Conservation (phyloP, 2,797 vertebrate species). For the Anomalospiza imberbis region DNA sequence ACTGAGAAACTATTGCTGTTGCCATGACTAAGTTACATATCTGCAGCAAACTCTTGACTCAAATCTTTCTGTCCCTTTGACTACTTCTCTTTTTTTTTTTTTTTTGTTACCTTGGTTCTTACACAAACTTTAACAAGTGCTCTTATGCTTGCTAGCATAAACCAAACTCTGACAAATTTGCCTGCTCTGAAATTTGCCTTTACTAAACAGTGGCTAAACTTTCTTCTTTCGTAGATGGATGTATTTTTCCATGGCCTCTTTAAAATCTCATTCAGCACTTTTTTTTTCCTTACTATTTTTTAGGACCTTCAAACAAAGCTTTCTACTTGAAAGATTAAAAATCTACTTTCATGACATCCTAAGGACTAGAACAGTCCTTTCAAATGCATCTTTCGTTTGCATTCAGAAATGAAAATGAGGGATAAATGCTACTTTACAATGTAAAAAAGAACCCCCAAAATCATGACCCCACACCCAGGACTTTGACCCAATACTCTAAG, state of each 20-base stretch:
- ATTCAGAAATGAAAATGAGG: background rate
- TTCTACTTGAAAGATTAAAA: slow-evolving; percentile 16
- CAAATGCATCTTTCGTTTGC: background rate
- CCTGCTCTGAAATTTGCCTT: background rate
- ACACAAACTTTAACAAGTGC: background rate
- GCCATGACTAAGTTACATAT: background rate
- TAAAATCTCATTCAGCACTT: background rate
- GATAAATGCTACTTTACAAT: background rate
- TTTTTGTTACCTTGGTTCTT: background rate
- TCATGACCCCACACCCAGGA: background rate
- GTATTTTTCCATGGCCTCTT: background rate
- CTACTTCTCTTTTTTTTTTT: background rate
- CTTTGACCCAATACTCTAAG: background rate
- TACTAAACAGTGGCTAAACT: background rate
- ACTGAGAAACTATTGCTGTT: background rate
- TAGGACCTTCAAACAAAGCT: background rate
- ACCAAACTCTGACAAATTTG: background rate
- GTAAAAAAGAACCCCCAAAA: background rate
- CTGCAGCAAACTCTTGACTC: background rate
- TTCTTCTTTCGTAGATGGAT: background rate
- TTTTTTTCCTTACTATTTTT: background rate
- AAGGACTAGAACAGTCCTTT: background rate
- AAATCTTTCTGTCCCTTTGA: background rate
- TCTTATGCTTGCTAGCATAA: background rate
- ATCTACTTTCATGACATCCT: background rate